Conservation (phyloP, 1,140 invertebrate genomes). For the Lordiphosa stackelbergi region DNA sequence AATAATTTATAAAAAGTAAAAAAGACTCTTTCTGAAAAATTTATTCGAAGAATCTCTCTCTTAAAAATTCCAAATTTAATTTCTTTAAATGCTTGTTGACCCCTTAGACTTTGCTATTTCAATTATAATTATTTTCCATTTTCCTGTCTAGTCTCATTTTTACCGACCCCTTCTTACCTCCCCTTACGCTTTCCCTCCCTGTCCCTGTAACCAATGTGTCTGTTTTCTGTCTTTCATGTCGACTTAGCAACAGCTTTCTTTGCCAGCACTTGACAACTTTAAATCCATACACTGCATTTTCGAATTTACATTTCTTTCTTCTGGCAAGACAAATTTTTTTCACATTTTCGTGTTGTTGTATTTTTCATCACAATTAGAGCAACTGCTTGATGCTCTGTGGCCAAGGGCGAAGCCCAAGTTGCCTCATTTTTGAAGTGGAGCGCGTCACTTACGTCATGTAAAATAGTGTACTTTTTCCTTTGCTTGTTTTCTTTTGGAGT, state of each 20-base stretch:
- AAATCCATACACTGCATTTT: constrained; percentile 16
- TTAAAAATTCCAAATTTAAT: no score
- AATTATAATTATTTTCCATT: no score
- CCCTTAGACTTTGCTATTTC: no score
- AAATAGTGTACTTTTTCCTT: no score
- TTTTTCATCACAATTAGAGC: constrained; percentile 27
- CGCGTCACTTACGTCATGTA: constrained; percentile 46
- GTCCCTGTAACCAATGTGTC: constrained; percentile 1
- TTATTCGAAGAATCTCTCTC: no score
- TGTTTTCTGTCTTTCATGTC: constrained; percentile 16
- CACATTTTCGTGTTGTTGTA: constrained; percentile 15
- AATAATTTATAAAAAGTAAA: no score
- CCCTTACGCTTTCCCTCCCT: no score
- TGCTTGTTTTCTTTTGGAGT: background rate
- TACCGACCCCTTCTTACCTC: background rate
- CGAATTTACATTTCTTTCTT: constrained; percentile 33
- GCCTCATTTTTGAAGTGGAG: constrained; percentile 6
- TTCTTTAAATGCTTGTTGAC: no score
- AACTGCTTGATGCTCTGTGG: constrained; percentile 45
- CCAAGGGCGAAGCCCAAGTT: constrained; percentile 41
- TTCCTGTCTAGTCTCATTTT: background rate
- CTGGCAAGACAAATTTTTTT: no score
- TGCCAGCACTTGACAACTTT: constrained; percentile 49
- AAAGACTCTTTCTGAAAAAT: no score
- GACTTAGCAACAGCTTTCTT: constrained; percentile 34